Evolutionary conservation across 2,888 invertebrate species (phyloP).

Genomic region (Strigamia maritima): DNA sequence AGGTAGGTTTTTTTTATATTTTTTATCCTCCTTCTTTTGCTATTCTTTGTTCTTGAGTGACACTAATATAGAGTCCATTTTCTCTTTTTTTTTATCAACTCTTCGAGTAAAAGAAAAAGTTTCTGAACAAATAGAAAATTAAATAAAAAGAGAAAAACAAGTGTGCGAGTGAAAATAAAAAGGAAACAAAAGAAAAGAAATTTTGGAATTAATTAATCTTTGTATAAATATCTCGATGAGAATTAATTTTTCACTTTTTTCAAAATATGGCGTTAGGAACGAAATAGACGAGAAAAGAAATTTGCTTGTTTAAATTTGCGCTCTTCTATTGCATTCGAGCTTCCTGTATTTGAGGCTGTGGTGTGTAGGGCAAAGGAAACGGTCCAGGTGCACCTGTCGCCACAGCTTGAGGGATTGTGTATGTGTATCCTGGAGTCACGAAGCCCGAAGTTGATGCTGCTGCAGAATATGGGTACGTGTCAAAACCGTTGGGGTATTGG

Average conservation of each 20-base stretch:
- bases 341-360: slow-evolving; percentile 44
- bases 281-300: not conserved
- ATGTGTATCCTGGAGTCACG: slow-evolving; percentile 58
- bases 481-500: slow-evolving; percentile 61
- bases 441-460: slow-evolving; percentile 64
- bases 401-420: slow-evolving; percentile 37
- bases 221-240: not conserved
- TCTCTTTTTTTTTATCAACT: slow-evolving; percentile 15
- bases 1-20: not conserved
- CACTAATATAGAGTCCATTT: slow-evolving; percentile 9
- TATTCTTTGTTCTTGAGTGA: slow-evolving; percentile 8
- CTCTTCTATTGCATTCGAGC: slow-evolving; percentile 43
- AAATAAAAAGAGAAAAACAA: not conserved
- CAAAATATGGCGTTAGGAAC: slow-evolving; percentile 12
- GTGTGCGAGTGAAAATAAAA: not conserved
- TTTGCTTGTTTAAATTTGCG: not conserved
- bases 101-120: not conserved
- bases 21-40: not conserved
- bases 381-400: slow-evolving; percentile 39
- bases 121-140: not conserved
- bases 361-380: slow-evolving; percentile 42
- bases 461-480: slow-evolving; percentile 68
- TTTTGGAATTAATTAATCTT: slow-evolving; percentile 16
- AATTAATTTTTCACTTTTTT: not conserved
- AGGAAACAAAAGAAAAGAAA: not conserved